phyloP scores from a whole-genome alignment of 2,113 vertebrate genomes.

The Mustela lutreola region DNA sequence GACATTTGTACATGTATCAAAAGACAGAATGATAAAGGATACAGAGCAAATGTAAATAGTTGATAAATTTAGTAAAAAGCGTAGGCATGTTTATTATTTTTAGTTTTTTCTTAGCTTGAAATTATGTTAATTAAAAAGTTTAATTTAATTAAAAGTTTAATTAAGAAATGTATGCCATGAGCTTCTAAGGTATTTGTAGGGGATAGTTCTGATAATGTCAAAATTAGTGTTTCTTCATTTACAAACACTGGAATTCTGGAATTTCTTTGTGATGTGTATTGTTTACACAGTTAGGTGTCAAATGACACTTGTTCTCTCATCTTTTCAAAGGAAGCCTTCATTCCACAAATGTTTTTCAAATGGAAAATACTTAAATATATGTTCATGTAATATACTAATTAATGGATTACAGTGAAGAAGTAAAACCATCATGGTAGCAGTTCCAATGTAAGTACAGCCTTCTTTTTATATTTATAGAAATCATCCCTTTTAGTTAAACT shows the following conservation, averaged over 20 bases:
- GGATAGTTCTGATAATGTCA: background rate
- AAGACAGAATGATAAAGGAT: background rate
- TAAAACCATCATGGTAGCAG: background rate
- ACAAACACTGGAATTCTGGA: background rate
- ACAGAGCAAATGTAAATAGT: background rate
- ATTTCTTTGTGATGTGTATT: background rate
- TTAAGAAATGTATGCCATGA: background rate
- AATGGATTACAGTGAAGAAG: background rate
- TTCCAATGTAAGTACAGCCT: background rate
- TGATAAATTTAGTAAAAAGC: background rate
- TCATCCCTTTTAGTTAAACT: background rate
- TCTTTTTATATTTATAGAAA: background rate
- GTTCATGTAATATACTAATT: background rate
- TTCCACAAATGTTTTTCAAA: background rate
- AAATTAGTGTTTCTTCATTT: background rate
- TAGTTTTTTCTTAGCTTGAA: background rate
- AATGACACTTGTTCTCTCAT: background rate
- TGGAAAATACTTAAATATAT: background rate
- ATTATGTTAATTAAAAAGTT: background rate
- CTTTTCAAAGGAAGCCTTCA: background rate
- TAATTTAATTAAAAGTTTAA: no score
- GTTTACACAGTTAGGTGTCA: background rate
- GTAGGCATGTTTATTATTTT: background rate
- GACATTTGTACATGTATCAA: background rate
- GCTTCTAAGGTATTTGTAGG: background rate